Conservation (phyloP, 2,113 vertebrate species). For the Ptilonorhynchus violaceus region DNA sequence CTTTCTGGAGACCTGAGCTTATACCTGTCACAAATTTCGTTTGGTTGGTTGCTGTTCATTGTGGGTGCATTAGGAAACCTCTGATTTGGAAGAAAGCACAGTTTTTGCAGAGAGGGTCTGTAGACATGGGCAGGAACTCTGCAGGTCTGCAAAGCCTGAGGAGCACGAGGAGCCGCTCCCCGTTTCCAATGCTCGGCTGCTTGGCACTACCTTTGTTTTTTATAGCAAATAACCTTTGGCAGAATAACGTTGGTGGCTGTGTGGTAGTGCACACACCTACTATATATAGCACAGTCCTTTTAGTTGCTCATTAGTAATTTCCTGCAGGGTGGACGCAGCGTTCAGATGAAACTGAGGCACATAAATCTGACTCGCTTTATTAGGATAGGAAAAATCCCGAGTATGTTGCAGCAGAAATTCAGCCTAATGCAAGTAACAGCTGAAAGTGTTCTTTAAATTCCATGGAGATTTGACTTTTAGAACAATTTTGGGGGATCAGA, state of each 20-base stretch:
- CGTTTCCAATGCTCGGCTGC: neutral
- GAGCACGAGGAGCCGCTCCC: neutral
- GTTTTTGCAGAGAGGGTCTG: neutral
- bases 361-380: constrained; percentile 42
- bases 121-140: neutral
- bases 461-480: neutral
- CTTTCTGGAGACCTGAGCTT: neutral
- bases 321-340: neutral
- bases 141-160: neutral
- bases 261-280: neutral
- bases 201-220: neutral
- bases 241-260: neutral
- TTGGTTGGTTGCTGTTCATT: neutral
- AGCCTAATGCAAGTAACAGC: constrained; percentile 25
- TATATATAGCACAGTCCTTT: constrained; percentile 31
- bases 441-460: constrained; percentile 32
- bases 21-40: neutral
- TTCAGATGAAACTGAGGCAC: neutral
- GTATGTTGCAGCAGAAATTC: constrained; percentile 28
- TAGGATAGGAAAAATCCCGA: constrained; percentile 33
- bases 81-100: neutral
- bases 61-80: neutral
- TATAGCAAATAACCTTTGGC: neutral
- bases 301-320: constrained; percentile 52
- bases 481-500: constrained; percentile 8